Conservation (phyloP, 2,888 invertebrate genomes). For the Papilio gigon region DNA sequence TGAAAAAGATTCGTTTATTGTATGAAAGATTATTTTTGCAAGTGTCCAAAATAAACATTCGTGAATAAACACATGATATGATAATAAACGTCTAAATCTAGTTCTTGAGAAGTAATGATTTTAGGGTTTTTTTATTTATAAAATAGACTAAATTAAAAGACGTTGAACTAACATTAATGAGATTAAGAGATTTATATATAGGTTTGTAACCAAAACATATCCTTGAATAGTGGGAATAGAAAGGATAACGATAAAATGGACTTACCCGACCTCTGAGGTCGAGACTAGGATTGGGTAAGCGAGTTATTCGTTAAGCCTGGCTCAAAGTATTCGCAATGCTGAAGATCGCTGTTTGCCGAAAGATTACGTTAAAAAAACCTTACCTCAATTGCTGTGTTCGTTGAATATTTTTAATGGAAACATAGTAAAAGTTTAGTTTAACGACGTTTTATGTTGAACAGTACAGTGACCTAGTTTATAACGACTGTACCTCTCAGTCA, state of each 20-base stretch:
- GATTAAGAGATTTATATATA: slow-evolving; percentile 1
- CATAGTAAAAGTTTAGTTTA: slow-evolving; percentile 51
- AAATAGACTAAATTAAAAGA: background rate
- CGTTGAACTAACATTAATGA: background rate
- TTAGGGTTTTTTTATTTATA: too few species aligned
- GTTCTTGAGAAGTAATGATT: background rate
- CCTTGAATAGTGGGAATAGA: slow-evolving; percentile 10
- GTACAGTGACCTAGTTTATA: slow-evolving; percentile 52
- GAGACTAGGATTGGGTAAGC: slow-evolving; percentile 19
- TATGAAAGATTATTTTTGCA: slow-evolving; percentile 19
- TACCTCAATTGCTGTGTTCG: slow-evolving; percentile 43
- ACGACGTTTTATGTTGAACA: slow-evolving; percentile 42
- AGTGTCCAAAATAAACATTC: slow-evolving; percentile 13
- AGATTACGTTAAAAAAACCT: slow-evolving; percentile 42
- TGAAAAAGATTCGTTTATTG: slow-evolving; percentile 12
- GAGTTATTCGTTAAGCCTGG: slow-evolving; percentile 36
- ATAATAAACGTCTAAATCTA: background rate
- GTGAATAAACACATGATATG: background rate
- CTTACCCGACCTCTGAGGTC: slow-evolving; percentile 32
- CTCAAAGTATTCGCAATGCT: slow-evolving; percentile 15
- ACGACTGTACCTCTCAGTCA: slow-evolving; percentile 43
- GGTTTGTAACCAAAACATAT: background rate
- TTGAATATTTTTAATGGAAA: slow-evolving; percentile 57
- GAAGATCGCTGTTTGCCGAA: slow-evolving; percentile 19
- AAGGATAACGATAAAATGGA: slow-evolving; percentile 38